Percentiles rank a stretch among this genome's conserved stretches.
These are phyloP conservation scores for Anarhynchus alexandrinus DNA, from an alignment of 2,113 vertebrate genomes.

Conservation along the genomic window DNA sequence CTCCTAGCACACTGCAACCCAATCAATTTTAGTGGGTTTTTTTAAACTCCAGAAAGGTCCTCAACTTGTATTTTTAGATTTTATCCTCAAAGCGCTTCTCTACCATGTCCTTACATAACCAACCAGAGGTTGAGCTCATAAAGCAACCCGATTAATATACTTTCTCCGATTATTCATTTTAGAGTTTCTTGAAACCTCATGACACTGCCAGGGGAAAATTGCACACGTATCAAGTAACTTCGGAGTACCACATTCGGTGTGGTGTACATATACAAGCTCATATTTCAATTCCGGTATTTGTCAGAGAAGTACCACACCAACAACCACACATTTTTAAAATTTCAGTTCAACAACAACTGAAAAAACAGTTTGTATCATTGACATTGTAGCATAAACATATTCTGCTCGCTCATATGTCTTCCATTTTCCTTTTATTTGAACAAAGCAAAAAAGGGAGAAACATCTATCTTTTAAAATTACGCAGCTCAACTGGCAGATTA, in stretches of 20 bases:
- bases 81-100: not conserved
- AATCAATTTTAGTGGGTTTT: not conserved
- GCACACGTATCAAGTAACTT: conserved; percentile 9
- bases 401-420: conserved; percentile 51
- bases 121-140: not conserved
- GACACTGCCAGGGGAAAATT: conserved; percentile 2
- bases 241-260: conserved; percentile 6
- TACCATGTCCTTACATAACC: not conserved
- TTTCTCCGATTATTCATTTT: not conserved
- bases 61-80: not conserved
- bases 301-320: conserved; percentile 41
- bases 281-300: conserved; percentile 24
- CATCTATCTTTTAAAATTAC: not conserved
- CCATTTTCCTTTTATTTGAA: conserved; percentile 27
- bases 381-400: conserved; percentile 46
- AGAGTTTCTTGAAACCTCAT: not conserved
- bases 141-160: not conserved
- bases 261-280: not conserved
- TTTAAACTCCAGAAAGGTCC: not conserved
- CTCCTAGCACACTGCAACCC: not conserved
- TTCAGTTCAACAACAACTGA: conserved; percentile 51
- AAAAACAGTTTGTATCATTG: conserved; percentile 60
- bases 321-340: conserved; percentile 42
- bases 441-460: not conserved
- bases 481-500: conserved; percentile 21